Evolutionary conservation across 2,113 vertebrate genomes (phyloP).

Genomic region (Serilophus lunatus): DNA sequence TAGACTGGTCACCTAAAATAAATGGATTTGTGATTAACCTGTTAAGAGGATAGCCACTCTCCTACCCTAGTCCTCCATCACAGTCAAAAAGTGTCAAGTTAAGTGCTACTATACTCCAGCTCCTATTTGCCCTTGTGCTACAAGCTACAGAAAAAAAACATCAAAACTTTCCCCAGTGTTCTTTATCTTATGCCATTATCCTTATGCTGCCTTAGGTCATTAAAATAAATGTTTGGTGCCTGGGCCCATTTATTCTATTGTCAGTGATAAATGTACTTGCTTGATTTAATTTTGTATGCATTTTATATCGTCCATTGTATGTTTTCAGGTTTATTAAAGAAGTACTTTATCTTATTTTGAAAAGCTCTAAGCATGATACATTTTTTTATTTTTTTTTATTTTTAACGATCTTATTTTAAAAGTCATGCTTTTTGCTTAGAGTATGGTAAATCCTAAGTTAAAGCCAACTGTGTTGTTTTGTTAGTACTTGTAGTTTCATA

Average conservation of each 20-base stretch:
- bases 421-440: constrained; percentile 12
- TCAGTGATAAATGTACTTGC: constrained; percentile 74
- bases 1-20: constrained; percentile 50
- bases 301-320: constrained; percentile 65
- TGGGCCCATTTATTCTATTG: constrained; percentile 71
- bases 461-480: neutral
- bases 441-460: neutral
- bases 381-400: neutral
- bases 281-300: constrained; percentile 72
- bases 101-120: neutral
- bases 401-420: constrained; percentile 17
- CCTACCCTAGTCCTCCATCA: constrained; percentile 45
- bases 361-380: neutral
- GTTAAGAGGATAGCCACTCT: constrained; percentile 45
- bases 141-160: constrained; percentile 16
- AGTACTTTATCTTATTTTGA: constrained; percentile 49
- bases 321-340: constrained; percentile 69
- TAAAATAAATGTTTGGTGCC: constrained; percentile 74
- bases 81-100: constrained; percentile 52
- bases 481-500: neutral
- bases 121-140: constrained; percentile 9
- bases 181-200: constrained; percentile 68
- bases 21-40: constrained; percentile 70
- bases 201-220: constrained; percentile 61
- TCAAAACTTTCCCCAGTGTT: constrained; percentile 15